Evolutionary conservation across 2,113 vertebrate species (phyloP).

Genomic region (Edolisoma coerulescens): DNA sequence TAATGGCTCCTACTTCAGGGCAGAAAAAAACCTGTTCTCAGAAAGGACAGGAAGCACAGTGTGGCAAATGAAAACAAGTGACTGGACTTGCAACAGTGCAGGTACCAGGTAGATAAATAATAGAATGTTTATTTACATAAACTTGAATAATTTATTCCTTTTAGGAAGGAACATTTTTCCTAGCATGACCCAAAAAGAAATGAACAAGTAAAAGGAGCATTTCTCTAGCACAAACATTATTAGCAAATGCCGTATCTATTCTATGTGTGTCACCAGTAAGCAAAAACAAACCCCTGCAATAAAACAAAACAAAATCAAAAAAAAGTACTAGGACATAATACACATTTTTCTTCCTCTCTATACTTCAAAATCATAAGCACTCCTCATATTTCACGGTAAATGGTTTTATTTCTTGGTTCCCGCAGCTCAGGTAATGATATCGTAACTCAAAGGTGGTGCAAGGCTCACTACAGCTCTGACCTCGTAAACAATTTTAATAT

Average conservation of each 20-base stretch:
- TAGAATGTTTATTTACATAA: conserved; percentile 27
- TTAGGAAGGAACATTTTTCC: conserved; percentile 30
- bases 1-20: neutral
- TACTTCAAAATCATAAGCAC: conserved; percentile 46
- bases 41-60: neutral
- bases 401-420: conserved; percentile 52
- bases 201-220: neutral
- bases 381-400: conserved; percentile 28
- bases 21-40: neutral
- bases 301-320: neutral
- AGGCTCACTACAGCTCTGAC: conserved; percentile 1
- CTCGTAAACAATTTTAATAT: conserved; percentile 43
- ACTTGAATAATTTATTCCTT: conserved; percentile 40
- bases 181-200: neutral
- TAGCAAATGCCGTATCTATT: neutral
- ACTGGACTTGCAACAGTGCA: neutral
- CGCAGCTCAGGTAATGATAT: conserved; percentile 58
- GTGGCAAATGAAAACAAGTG: neutral
- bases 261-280: neutral
- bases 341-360: conserved; percentile 21
- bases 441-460: conserved; percentile 46
- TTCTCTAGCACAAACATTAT: conserved; percentile 4
- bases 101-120: neutral
- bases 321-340: neutral
- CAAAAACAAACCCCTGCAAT: neutral